Evolutionary conservation across 53 echinoderm and acorn worm genomes (phyloP), one percentile per base, ranked within the genome.

Genomic region (Apostichopus leukothele): DNA sequence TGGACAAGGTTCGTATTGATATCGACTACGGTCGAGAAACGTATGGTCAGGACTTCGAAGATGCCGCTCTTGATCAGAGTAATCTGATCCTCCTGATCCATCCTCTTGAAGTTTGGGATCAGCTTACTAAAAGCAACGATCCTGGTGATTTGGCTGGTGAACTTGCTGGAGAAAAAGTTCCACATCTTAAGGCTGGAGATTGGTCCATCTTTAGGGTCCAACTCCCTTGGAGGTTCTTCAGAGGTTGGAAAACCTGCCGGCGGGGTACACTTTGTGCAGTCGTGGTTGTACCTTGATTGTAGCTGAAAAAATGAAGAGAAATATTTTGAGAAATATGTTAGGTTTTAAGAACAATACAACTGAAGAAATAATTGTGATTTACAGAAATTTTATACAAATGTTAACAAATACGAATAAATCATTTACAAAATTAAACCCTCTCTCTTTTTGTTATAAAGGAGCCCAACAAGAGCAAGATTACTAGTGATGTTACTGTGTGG

Each of bases 131-230:
- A 98, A 90, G 92, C 96, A 86, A 98, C 98, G 67, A 98, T 98
- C 19, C 98, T 90, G 18, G 98, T 98, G 89, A 98, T 98, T 86
- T 95, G 98, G 74, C 96, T 94, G 55, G 98, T 98, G 91, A 98
- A 98, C 90, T 98, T 98, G 92, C 91, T 96, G 87, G 98, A 96
- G 93, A 98, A 98, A 90, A 98, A 98, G 74, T 91, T 94, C 94
- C 95, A 94, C 98, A 98, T 98, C 89, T 93, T 94, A 75, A 90
- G 90, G 75, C 96, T 91, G 83, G 94, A 92, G 50, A 98, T 90
- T 54, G 91, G 90, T 39, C 91, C 90, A 4, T 93, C 92, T 18
- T 85, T 50, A 7, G 92, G 92, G 83, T 96, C 94, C 81, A 98
- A 90, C 78, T 98, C 98, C 89, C 93, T 89, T 8, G 96, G 96